Percentiles rank a stretch among this genome's conserved stretches.
Conservation (phyloP, 1,140 invertebrate genomes). For the Linepithema humile region DNA sequence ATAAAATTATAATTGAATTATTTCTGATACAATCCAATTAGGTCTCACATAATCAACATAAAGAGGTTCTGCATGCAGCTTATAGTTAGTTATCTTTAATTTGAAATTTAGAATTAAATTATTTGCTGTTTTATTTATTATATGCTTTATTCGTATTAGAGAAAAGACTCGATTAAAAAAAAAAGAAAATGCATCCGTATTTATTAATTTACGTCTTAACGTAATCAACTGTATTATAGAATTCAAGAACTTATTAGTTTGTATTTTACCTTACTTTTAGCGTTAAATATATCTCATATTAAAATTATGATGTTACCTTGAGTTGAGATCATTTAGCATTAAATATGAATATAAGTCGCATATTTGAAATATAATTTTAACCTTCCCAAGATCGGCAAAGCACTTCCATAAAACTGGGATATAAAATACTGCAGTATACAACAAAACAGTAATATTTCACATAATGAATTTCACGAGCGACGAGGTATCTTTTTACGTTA, state of each 20-base stretch:
- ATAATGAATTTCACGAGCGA: not conserved
- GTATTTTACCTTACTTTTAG: too few relatives aligned
- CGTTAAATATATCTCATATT: not conserved
- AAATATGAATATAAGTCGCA: not conserved
- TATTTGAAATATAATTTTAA: not conserved
- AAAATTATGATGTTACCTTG: not conserved
- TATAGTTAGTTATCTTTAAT: not conserved
- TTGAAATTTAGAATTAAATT: not conserved
- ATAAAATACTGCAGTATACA: not conserved
- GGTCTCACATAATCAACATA: not conserved
- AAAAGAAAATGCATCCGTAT: not conserved
- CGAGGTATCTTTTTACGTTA: too few relatives aligned
- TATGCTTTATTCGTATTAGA: not conserved
- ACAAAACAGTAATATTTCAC: constrained; percentile 9
- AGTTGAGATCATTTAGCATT: not conserved
- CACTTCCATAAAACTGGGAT: not conserved
- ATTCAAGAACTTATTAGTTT: not conserved
- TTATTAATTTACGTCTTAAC: not conserved
- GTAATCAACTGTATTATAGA: not conserved
- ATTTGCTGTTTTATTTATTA: not conserved
- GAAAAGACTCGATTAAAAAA: not conserved
- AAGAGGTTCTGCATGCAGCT: too few relatives aligned
- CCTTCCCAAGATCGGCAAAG: not conserved
- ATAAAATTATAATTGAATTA: not conserved
- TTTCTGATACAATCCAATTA: not conserved